A percentile compares a stretch with the other conserved stretches of the same genome.
Conservation (phyloP, 2,888 invertebrate genomes). For the Isoperla grammatica region DNA sequence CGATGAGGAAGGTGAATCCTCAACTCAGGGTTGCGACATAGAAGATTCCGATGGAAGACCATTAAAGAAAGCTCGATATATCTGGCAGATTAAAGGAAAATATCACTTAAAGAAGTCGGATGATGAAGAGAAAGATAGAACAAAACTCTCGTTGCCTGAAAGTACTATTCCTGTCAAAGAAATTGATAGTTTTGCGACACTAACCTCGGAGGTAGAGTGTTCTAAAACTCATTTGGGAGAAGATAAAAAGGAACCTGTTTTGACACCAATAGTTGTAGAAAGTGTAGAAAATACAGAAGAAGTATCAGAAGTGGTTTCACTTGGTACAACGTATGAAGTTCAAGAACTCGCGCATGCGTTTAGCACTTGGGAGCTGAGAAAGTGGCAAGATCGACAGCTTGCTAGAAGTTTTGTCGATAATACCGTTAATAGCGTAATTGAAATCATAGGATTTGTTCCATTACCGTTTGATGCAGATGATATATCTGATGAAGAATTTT, state of each 20-base stretch:
- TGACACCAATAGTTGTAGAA: not conserved
- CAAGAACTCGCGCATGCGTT: constrained; percentile 24
- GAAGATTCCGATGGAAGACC: constrained; percentile 52
- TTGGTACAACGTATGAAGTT: not conserved
- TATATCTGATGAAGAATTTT: constrained; percentile 39
- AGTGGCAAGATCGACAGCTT: constrained; percentile 63
- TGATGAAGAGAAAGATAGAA: constrained; percentile 12
- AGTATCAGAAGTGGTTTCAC: not conserved
- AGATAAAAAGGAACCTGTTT: not conserved
- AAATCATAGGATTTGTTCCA: constrained; percentile 52
- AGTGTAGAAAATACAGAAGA: not conserved
- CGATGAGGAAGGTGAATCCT: constrained; percentile 44
- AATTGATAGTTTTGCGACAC: not conserved
- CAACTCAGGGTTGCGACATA: constrained; percentile 51
- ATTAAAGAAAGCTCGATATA: constrained; percentile 59
- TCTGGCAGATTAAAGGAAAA: constrained; percentile 61
- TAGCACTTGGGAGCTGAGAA: constrained; percentile 43
- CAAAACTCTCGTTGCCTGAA: not conserved
- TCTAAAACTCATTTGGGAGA: not conserved
- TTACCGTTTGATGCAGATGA: constrained; percentile 38
- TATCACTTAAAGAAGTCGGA: constrained; percentile 31
- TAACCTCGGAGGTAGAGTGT: not conserved
- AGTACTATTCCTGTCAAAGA: not conserved
- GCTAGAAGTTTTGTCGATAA: constrained; percentile 64
- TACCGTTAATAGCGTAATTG: constrained; percentile 61